phyloP scores from a whole-genome alignment of 1,140 invertebrate species.

The Oppia nitens region DNA sequence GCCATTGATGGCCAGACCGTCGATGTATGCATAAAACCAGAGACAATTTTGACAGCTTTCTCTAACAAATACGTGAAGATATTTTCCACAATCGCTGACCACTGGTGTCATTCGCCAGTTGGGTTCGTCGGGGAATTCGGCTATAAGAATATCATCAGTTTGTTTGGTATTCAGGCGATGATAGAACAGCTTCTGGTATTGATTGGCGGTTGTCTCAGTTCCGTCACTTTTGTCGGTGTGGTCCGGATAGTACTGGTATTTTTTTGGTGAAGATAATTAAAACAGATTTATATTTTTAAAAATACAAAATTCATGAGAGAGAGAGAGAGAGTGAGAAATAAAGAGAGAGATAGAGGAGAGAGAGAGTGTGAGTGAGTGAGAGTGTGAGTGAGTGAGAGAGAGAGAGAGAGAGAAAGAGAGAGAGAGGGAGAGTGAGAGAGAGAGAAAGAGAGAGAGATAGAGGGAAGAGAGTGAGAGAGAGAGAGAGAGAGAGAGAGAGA shows the following conservation, averaged over 20 bases:
- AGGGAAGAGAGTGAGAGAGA: no score
- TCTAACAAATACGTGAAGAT: constrained; percentile 55
- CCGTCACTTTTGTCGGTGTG: constrained; percentile 66
- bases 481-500: no score
- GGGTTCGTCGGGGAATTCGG: constrained; percentile 80
- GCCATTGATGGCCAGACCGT: constrained; percentile 36
- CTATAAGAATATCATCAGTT: constrained; percentile 67
- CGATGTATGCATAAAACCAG: constrained; percentile 43
- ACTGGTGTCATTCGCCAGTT: constrained; percentile 47
- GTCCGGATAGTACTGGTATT: constrained; percentile 47
- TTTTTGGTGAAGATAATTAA: not conserved
- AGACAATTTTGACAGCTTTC: constrained; percentile 76
- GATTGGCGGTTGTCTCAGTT: constrained; percentile 65
- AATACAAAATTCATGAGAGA: no score
- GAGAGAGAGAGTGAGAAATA: no score
- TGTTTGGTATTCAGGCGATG: constrained; percentile 73
- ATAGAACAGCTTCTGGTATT: constrained; percentile 86
- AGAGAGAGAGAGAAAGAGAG: constrained; percentile 1
- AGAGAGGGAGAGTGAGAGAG: constrained; percentile 32
- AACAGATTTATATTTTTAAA: constrained; percentile 24
- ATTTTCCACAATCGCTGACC: constrained; percentile 80
- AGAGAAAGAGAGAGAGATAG: no score
- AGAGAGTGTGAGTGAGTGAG: constrained; percentile 7
- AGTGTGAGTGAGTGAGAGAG: constrained; percentile 24
- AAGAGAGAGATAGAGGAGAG: no score